Evolutionary conservation across 30 jellyfish, hydroid and myxozoan genomes (phyloP).

Genomic region (Aurelia sp.): DNA sequence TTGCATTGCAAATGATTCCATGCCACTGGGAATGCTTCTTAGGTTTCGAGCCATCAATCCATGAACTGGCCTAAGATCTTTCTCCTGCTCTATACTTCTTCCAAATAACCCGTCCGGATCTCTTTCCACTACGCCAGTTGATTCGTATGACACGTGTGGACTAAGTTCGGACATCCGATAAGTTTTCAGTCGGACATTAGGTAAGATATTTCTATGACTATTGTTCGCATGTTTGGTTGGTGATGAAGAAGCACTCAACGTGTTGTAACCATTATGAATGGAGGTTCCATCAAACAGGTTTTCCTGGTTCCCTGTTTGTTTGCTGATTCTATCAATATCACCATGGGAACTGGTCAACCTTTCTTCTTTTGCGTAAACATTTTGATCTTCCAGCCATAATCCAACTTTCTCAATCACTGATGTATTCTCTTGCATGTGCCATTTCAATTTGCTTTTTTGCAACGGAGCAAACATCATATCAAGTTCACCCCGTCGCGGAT

Average conservation of each 20-base stretch:
- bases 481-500: conserved; percentile 32
- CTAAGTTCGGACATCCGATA: conserved; percentile 11
- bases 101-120: conserved; percentile 2
- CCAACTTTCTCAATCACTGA: conserved; percentile 95
- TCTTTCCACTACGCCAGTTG: not conserved
- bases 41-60: conserved; percentile 6
- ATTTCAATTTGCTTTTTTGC: conserved; percentile 24
- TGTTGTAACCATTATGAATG: conserved; percentile 22
- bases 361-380: conserved; percentile 50
- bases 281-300: conserved; percentile 1
- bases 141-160: conserved; percentile 30
- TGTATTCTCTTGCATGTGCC: conserved; percentile 65
- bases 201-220: not conserved
- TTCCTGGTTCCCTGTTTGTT: not conserved
- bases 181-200: conserved; percentile 2
- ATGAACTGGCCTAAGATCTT: not conserved
- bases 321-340: conserved; percentile 34
- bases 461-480: conserved; percentile 62
- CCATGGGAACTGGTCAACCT: conserved; percentile 60
- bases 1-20: conserved; percentile 11
- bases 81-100: not conserved
- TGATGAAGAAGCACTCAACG: conserved; percentile 50
- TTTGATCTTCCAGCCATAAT: conserved; percentile 91
- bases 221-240: conserved; percentile 49
- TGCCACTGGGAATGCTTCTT: conserved; percentile 5